These are phyloP conservation scores for Cantharis nigra DNA, from an alignment of 2,888 invertebrate genomes.

Conservation along the genomic window DNA sequence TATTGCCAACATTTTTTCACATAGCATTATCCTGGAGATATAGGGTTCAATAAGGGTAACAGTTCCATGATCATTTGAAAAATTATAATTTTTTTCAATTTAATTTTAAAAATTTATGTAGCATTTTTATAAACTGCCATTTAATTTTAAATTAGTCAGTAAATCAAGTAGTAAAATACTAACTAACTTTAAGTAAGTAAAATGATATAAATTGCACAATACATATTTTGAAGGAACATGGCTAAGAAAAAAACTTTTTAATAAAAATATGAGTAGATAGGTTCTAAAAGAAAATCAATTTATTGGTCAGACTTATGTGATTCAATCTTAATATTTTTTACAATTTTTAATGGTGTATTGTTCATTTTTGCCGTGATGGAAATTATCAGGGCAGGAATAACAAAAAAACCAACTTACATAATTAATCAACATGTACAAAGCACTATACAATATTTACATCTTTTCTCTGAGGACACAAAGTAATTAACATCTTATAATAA, in stretches of 20 bases:
- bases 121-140: no score
- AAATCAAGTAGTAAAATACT: no score
- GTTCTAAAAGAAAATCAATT: constrained; percentile 44
- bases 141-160: no score
- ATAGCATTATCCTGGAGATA: no score
- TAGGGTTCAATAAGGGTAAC: no score
- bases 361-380: constrained; percentile 45
- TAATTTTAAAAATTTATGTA: no score
- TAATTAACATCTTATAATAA: constrained; percentile 39
- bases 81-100: no score
- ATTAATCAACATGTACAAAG: constrained; percentile 63
- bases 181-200: no score
- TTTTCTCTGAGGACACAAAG: constrained; percentile 38
- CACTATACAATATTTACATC: constrained; percentile 62
- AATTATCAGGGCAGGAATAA: constrained; percentile 46
- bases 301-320: constrained; percentile 52
- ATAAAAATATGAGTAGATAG: not conserved
- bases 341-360: constrained; percentile 47
- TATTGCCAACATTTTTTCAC: no score
- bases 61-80: no score
- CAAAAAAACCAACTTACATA: constrained; percentile 48
- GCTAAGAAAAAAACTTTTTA: not conserved
- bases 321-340: constrained; percentile 50
- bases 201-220: not conserved
- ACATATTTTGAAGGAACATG: not conserved